These are phyloP conservation scores for Hycleus phaleratus DNA, from an alignment of 1,140 invertebrate genomes.

Conservation along the genomic window DNA sequence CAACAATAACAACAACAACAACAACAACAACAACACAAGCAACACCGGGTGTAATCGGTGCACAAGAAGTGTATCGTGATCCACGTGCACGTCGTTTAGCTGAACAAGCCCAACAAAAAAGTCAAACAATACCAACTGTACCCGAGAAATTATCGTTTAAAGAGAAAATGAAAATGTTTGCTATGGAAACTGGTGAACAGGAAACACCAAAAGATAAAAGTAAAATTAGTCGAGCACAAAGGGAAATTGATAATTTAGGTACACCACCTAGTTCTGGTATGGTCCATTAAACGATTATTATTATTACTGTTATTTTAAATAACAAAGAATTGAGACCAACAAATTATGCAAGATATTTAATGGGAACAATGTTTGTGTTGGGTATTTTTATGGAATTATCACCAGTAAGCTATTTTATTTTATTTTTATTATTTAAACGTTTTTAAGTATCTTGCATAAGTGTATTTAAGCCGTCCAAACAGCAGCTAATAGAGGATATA, in stretches of 20 bases:
- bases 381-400: neutral
- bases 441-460: too few species aligned
- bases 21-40: conserved; percentile 54
- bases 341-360: neutral
- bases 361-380: neutral
- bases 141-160: conserved; percentile 89
- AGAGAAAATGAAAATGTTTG: conserved; percentile 97
- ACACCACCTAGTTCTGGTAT: conserved; percentile 41
- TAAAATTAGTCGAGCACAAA: conserved; percentile 85
- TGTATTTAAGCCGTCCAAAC: conserved; percentile 3
- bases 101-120: conserved; percentile 65
- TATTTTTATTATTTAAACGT: too few species aligned
- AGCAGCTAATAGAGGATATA: conserved; percentile 7
- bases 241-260: conserved; percentile 74
- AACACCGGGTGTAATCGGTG: conserved; percentile 88
- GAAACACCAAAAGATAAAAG: conserved; percentile 85
- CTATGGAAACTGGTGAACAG: conserved; percentile 81
- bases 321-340: too few species aligned
- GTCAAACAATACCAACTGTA: conserved; percentile 56
- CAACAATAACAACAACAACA: too few species aligned
- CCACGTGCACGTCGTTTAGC: conserved; percentile 72
- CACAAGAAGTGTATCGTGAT: conserved; percentile 90
- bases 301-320: too few species aligned
- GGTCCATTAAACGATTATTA: conserved; percentile 30
- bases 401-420: too few species aligned